A percentile compares a stretch with the other conserved stretches of the same genome.
These are phyloP conservation scores for Scytalopus superciliaris DNA, from an alignment of 2,113 vertebrate species.

Conservation along the genomic window DNA sequence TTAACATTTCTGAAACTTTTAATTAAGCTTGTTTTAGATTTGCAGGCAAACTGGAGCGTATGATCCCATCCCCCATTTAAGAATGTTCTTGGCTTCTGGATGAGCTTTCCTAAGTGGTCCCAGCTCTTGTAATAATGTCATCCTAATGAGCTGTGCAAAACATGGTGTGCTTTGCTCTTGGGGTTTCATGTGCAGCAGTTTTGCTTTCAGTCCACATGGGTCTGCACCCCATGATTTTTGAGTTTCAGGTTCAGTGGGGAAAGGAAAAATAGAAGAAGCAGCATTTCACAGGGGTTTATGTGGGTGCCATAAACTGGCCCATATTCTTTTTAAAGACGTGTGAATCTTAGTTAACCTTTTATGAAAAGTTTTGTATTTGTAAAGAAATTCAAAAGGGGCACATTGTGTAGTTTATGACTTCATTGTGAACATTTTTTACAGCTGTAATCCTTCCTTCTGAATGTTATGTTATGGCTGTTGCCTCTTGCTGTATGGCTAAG, in stretches of 20 bases:
- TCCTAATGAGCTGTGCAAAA: slow-evolving; percentile 54
- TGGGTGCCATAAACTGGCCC: neutral
- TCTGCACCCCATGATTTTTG: slow-evolving; percentile 37
- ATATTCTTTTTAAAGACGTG: slow-evolving; percentile 32
- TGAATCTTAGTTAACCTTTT: slow-evolving; percentile 33
- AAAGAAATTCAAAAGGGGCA: slow-evolving; percentile 37
- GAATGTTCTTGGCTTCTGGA: slow-evolving; percentile 42
- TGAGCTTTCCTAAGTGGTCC: slow-evolving; percentile 49
- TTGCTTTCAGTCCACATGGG: neutral
- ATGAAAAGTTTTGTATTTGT: slow-evolving; percentile 9
- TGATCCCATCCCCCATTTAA: slow-evolving; percentile 11
- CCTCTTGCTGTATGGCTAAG: neutral
- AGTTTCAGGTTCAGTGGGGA: slow-evolving; percentile 13
- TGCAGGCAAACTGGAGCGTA: slow-evolving; percentile 19
- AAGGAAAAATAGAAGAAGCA: neutral
- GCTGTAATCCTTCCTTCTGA: slow-evolving; percentile 46
- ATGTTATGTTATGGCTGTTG: neutral
- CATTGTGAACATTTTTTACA: slow-evolving; percentile 47
- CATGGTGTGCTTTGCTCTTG: slow-evolving; percentile 7
- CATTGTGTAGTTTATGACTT: slow-evolving; percentile 33
- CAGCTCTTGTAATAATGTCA: slow-evolving; percentile 45
- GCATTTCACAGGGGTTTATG: neutral
- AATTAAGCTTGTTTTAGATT: slow-evolving; percentile 60
- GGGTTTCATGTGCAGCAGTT: neutral
- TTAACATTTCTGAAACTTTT: slow-evolving; percentile 64